Evolutionary conservation across 2,888 invertebrate species (phyloP).

Genomic region (Tipula vernalis): DNA sequence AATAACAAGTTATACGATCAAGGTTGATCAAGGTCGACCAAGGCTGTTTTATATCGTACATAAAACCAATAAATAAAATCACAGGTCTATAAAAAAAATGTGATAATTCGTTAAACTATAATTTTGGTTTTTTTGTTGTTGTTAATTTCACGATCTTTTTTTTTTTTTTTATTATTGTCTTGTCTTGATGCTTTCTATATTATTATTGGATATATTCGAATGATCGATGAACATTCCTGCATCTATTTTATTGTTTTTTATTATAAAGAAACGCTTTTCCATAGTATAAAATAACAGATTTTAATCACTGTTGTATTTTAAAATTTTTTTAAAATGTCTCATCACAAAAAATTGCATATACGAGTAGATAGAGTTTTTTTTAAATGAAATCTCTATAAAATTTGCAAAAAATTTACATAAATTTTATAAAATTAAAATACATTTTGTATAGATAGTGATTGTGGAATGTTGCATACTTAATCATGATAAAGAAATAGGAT

Average conservation of each 20-base stretch:
- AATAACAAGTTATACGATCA: not conserved
- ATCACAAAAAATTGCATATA: not conserved
- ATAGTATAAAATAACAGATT: not conserved
- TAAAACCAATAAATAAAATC: not conserved
- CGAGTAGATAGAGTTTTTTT: not conserved
- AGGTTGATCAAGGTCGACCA: conserved; percentile 4
- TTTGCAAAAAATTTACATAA: not conserved
- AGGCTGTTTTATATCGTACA: not conserved
- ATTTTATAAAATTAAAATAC: not conserved
- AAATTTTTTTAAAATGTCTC: not conserved
- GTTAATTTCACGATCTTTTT: not conserved
- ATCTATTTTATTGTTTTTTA: not conserved
- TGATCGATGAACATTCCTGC: not conserved
- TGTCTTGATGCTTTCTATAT: not conserved
- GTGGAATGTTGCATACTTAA: not conserved
- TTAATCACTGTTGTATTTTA: not conserved
- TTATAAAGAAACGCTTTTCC: not conserved
- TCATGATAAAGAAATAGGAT: not conserved
- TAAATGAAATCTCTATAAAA: not conserved
- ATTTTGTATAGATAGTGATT: not conserved
- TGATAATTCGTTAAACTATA: not conserved
- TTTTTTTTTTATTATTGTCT: not conserved
- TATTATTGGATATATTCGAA: too few species aligned
- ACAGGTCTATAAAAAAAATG: not conserved
- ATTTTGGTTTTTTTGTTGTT: too few species aligned